Evolutionary conservation across 1,140 invertebrate species (phyloP), one percentile per base, ranked within the genome.

Genomic region (Dendrolimus kikuchii): DNA sequence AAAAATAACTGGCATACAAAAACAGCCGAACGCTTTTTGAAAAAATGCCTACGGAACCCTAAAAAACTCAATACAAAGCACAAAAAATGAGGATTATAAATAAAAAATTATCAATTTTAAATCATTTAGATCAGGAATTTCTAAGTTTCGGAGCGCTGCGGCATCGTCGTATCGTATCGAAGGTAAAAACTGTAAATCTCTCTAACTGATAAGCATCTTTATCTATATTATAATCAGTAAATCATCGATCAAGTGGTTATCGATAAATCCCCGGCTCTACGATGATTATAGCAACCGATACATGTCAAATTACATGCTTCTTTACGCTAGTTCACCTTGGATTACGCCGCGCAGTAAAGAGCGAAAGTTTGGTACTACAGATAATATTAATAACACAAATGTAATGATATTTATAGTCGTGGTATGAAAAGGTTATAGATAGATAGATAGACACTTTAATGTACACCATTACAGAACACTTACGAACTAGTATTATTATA

Each of bases 161-260:
- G 23, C 23, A 23, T 1, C 23, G 23, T 23, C 38, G 8, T n/a
- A 7, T 23, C 8, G 36, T 43, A 54, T 48, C 39, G 46, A 55
- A 56, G 42, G 42, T 41, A 46, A 50, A 46, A 58, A 53, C 53
- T 60, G 58, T 60, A 58, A 64, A 69, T 70, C 69, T 61, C 62
- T 40, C 49, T 40, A 39, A 56, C 59, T 68, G 71, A 81, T 78
- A 75, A 77, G 65, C 53, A 74, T 67, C 54, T 40, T 70, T 77
- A 81, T 81, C 78, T 63, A 58, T 60, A 56, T 54, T 41, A 55
- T 61, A 67, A 66, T 66, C 64, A 55, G 51, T 40, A 50, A 59
- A 56, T 56, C 62, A 74, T 74, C 71, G 71, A 74, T 74, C 71
- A 74, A 67, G 57, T 50, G 45, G 46, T 57, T 74, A 74, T 71